These are phyloP conservation scores for Lasioglossum malachurum DNA, from an alignment of 2,888 invertebrate genomes.

Conservation along the genomic window DNA sequence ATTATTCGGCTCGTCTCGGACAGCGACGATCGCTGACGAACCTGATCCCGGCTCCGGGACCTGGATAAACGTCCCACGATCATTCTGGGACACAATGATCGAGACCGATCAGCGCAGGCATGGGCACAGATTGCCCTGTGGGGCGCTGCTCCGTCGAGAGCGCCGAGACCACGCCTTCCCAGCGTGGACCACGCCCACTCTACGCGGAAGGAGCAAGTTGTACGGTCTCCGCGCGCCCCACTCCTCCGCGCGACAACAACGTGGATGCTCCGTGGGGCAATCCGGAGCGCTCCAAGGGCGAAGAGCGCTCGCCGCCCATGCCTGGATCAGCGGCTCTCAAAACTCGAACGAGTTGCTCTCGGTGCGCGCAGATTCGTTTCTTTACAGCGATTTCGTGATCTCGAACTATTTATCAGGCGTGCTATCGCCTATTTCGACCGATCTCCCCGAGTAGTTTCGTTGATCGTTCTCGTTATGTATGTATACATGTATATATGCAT, in stretches of 20 bases:
- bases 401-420: conserved; percentile 33
- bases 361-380: conserved; percentile 83
- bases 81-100: background rate
- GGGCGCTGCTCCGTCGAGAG: background rate
- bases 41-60: background rate
- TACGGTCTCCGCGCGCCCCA: background rate
- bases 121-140: background rate
- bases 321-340: background rate
- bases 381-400: conserved; percentile 72
- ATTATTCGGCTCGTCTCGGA: background rate
- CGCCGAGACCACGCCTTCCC: background rate
- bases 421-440: conserved; percentile 41
- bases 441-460: conserved; percentile 9
- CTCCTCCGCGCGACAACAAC: background rate
- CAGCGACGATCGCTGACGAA: conserved; percentile 21
- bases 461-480: conserved; percentile 3
- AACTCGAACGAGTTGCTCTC: conserved; percentile 79
- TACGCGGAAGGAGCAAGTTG: background rate
- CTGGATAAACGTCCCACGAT: background rate
- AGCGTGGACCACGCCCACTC: background rate
- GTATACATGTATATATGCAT: background rate
- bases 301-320: background rate
- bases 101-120: background rate
- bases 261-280: background rate
- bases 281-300: background rate